Conservation (phyloP, 2,797 vertebrate genomes). For the Paedocypris micromegethes region DNA sequence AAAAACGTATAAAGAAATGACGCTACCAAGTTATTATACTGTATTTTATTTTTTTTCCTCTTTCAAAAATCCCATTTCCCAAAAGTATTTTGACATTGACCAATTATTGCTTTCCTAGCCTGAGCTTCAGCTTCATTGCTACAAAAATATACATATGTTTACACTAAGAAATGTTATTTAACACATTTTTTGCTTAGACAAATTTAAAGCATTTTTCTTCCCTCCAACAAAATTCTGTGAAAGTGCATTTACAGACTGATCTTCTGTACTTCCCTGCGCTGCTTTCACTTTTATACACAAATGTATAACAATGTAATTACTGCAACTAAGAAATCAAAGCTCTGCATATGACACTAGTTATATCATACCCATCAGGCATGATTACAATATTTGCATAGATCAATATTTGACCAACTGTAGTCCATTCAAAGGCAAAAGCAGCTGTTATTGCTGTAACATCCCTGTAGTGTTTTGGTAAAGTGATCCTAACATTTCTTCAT, state of each 20-base stretch:
- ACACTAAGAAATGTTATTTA: neutral
- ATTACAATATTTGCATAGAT: constrained; percentile 28
- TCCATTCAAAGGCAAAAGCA: neutral
- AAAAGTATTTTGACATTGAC: neutral
- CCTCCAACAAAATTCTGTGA: too few species aligned
- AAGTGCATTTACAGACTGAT: neutral
- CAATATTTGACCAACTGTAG: neutral
- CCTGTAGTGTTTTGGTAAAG: constrained; percentile 9
- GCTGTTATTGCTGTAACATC: constrained; percentile 7
- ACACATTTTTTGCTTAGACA: neutral
- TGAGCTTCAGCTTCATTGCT: neutral
- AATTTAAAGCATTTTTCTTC: constrained; percentile 9
- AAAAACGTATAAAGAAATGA: too few species aligned
- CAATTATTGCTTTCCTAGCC: constrained; percentile 1
- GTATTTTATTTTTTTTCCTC: too few species aligned
- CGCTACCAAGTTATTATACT: too few species aligned
- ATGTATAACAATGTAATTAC: neutral
- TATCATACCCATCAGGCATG: neutral
- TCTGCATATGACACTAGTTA: neutral
- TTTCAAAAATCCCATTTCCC: too few species aligned
- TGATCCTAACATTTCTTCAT: neutral
- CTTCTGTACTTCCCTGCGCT: neutral
- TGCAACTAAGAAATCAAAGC: neutral
- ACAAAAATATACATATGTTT: constrained; percentile 30
- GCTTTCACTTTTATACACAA: constrained; percentile 1